Base-by-base conservation (phyloP, 2,113 vertebrate species). In the Gallinago paraguaiae region DNA sequence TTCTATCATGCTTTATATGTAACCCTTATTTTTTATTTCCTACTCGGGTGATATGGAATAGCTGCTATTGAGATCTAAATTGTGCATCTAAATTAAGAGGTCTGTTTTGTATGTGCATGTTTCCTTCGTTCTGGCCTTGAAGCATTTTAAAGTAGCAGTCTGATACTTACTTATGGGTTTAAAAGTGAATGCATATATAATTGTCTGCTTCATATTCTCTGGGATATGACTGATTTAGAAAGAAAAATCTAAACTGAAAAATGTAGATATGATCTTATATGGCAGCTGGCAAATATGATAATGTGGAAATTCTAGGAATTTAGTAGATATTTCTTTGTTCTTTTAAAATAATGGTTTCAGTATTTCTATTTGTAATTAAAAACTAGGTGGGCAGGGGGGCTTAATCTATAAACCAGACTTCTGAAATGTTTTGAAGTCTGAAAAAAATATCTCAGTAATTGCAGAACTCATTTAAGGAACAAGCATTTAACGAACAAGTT, bases 221-320 rank as follows among this genome's bases (percentile, higher is more conserved):
- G 33, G 19, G 6, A 53, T 79, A 41, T 37, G 23, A 71, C 13
- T 1, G 6, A 85, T 12, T 53, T 89, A n/a, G 84, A 92, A 81
- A 75, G 50, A 82, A 82, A 85, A 67, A 50, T 35, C 22, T 74
- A 3, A 92, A 82, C 45, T 81, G 68, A 46, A 72, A 83, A 77
- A 54, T 46, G 5, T 48, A 65, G 63, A 54, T 83, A 46, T 0
- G 1, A 74, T 83, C 11, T 41, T 77, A 1, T 63, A 20, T 78
- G 41, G 56, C 67, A 80, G 54, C 82, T 92, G 78, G 85, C 75
- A 94, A 78, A 74, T 92, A 82, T 10, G 84, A 82, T 93, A 88
- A 82, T 54, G 5, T 59, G 23, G 30, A 91, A 85, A 86, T 51
- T 82, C 28, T 61, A 46, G 45, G 7, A 77, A 51, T 82, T 85